These are phyloP conservation scores for Clarias laeviceps DNA, from an alignment of 2,797 vertebrate genomes.

Conservation along the genomic window DNA sequence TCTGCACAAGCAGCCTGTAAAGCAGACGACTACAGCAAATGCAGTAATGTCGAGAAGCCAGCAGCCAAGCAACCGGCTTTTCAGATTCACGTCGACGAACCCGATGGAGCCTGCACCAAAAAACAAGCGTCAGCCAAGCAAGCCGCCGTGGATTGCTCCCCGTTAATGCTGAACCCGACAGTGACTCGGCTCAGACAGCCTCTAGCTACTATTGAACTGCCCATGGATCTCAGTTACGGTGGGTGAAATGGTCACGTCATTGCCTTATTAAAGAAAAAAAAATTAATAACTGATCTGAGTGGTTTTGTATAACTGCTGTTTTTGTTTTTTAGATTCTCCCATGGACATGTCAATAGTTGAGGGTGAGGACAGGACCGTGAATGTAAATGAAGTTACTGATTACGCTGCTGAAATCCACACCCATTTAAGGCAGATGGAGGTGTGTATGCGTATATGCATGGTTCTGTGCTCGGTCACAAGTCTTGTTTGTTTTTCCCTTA, in stretches of 20 bases:
- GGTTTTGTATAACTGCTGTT: too few relatives aligned
- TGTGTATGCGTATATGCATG: slow-evolving; percentile 55
- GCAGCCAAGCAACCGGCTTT: slow-evolving; percentile 75
- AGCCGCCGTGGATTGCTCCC: slow-evolving; percentile 55
- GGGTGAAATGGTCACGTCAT: slow-evolving; percentile 32
- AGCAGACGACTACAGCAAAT: slow-evolving; percentile 72
- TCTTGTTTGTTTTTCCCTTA: too few relatives aligned
- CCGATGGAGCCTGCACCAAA: slow-evolving; percentile 73
- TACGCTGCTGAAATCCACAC: slow-evolving; percentile 88
- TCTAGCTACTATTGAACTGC: slow-evolving; percentile 78
- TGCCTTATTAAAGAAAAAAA: too few relatives aligned
- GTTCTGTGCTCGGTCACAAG: neutral
- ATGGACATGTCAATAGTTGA: slow-evolving; percentile 93
- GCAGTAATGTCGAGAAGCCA: slow-evolving; percentile 70
- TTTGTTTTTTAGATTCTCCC: slow-evolving; percentile 81
- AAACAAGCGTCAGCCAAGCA: slow-evolving; percentile 66
- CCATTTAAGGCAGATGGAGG: slow-evolving; percentile 94
- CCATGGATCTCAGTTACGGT: slow-evolving; percentile 88
- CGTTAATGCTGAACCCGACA: slow-evolving; percentile 71
- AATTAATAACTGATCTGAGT: too few relatives aligned
- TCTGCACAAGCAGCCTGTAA: slow-evolving; percentile 62
- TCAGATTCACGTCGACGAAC: slow-evolving; percentile 82
- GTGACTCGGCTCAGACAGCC: slow-evolving; percentile 81
- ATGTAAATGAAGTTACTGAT: slow-evolving; percentile 83
- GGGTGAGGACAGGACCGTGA: slow-evolving; percentile 75